phyloP scores from a whole-genome alignment of 2,113 vertebrate genomes.

The Melanerpes aurifrons region DNA sequence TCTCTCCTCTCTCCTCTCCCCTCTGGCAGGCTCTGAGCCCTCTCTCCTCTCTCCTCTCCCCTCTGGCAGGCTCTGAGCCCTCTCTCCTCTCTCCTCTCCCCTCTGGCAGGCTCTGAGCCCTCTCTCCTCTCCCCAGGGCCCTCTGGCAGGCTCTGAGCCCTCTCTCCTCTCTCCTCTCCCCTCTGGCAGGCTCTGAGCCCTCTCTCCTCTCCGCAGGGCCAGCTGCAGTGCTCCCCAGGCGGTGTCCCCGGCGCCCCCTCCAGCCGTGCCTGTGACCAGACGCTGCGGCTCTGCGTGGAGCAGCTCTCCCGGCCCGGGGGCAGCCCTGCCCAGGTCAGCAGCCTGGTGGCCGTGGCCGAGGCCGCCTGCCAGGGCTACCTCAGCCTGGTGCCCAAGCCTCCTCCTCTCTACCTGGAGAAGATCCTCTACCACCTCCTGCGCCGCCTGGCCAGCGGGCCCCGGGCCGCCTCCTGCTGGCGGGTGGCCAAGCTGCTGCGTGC shows the following conservation, averaged over 20 bases:
- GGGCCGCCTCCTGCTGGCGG: slow-evolving; percentile 37
- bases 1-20: too few species aligned
- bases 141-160: too few species aligned
- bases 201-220: background rate
- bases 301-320: slow-evolving; percentile 69
- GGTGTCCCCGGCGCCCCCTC: background rate
- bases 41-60: too few species aligned
- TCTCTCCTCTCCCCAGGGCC: too few species aligned
- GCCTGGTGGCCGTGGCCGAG: slow-evolving; percentile 80
- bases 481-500: slow-evolving; percentile 76
- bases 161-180: too few species aligned
- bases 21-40: too few species aligned
- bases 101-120: too few species aligned
- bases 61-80: too few species aligned
- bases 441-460: slow-evolving; percentile 66
- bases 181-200: background rate
- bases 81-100: too few species aligned
- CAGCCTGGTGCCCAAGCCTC: background rate
- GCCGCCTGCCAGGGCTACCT: slow-evolving; percentile 80
- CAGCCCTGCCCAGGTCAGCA: slow-evolving; percentile 46
- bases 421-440: slow-evolving; percentile 88
- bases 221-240: accelerated
- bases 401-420: slow-evolving; percentile 88
- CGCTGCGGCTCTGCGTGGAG: slow-evolving; percentile 87
- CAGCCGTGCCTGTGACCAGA: slow-evolving; percentile 79